Evolutionary conservation across 2,888 invertebrate genomes (phyloP).

Genomic region (Callyntrura guangdongensis): DNA sequence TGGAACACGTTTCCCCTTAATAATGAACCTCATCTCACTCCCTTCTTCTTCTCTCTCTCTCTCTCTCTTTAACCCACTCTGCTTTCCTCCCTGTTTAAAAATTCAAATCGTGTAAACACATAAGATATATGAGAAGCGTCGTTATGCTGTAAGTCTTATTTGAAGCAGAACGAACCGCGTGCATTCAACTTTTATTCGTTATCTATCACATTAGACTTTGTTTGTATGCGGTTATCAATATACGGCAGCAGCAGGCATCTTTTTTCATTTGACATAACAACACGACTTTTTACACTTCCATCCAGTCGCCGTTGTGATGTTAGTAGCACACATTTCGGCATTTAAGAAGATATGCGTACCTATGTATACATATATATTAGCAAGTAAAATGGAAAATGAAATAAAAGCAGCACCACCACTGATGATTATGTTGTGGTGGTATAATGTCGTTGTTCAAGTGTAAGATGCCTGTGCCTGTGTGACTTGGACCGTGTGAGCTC

Average conservation of each 20-base stretch:
- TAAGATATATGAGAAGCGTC: neutral
- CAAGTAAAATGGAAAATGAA: conserved; percentile 45
- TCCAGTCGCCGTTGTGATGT: conserved; percentile 2
- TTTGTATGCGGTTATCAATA: conserved; percentile 21
- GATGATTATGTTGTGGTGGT: conserved; percentile 1
- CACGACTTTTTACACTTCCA: conserved; percentile 67
- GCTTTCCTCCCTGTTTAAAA: conserved; percentile 52
- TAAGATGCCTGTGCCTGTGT: conserved; percentile 10
- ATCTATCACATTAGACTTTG: neutral
- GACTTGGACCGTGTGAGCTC: conserved; percentile 27
- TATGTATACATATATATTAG: conserved; percentile 56
- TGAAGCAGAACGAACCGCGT: neutral
- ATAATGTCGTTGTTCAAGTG: neutral
- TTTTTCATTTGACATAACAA: conserved; percentile 61
- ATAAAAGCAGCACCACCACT: neutral
- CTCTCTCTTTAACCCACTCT: conserved; percentile 1
- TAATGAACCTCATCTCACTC: conserved; percentile 20
- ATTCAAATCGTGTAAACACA: conserved; percentile 43
- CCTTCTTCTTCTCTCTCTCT: neutral
- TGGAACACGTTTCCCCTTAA: conserved; percentile 36
- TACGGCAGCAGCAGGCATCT: no score
- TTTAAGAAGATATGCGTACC: neutral
- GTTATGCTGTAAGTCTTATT: conserved; percentile 14
- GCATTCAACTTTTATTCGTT: neutral
- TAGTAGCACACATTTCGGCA: no score